Evolutionary conservation across 1,140 invertebrate species (phyloP), one percentile per base, ranked within the genome.

Genomic region (Cecropterus lyciades): DNA sequence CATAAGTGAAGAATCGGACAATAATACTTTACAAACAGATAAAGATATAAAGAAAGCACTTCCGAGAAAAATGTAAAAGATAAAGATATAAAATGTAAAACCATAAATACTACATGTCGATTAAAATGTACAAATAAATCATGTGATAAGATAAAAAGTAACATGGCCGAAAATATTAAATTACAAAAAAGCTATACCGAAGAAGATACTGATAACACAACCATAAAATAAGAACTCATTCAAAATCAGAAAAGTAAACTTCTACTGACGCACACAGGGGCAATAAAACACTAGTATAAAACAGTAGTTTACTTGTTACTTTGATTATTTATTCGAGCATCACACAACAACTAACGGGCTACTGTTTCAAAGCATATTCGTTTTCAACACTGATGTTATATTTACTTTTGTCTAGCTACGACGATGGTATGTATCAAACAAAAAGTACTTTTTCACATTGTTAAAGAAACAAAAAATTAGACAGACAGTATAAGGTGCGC

Each of bases 51-150:
- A 33, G 45, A 13, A 40, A n/a, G 45, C 16, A 37, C 11, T 11
- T 40, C 30, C 11, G 16, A 17, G 3, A 37, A 24, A 49, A 40
- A 40, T 40, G 24, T 30, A 11, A 49, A 62, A 24, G 49, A 43
- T 56, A 15, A 14, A 30, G 14, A 37, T 53, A 13, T 30, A 0
- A 11, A 56, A 45, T 59, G 43, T 15, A 46, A 59, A 33, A 24
- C n/a, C 7, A 30, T 49, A 33, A 62, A 60, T 60, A 60, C 45
- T 37, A 17, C n/a, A 17, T 49, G 45, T 11, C 45, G 24, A 46
- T 55, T 33, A 56, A 53, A 63, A 16, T 30, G 0, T 53, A 13
- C 51, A 11, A 30, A 51, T 30, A 57, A 65, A 56, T 24, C 46
- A 40, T 17, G 33, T 11, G 45, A 52, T 43, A 63, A 27, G 14